phyloP scores from a whole-genome alignment of 2,888 invertebrate species.

The Ophion obscuratus region DNA sequence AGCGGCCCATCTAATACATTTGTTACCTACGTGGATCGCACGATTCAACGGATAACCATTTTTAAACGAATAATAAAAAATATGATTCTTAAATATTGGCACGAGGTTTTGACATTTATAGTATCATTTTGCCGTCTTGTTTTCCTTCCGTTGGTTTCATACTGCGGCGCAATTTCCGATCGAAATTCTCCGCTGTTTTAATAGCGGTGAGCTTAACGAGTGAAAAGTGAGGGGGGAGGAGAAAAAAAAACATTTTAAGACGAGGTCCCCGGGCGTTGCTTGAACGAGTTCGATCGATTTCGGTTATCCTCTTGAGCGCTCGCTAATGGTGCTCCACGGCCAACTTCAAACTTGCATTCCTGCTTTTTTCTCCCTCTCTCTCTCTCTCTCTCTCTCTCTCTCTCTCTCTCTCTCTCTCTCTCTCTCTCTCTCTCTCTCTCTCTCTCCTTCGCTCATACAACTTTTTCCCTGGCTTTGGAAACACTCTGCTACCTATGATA shows the following conservation, averaged over 20 bases:
- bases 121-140: too few species aligned
- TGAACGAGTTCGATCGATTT: constrained; percentile 52
- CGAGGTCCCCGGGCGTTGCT: constrained; percentile 26
- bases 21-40: too few species aligned
- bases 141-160: background rate
- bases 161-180: background rate
- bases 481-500: constrained; percentile 21
- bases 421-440: background rate
- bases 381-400: constrained; percentile 2
- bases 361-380: constrained; percentile 6
- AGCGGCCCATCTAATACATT: too few species aligned
- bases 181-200: background rate
- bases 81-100: background rate
- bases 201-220: constrained; percentile 34
- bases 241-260: constrained; percentile 31
- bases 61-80: too few species aligned
- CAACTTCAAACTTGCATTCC: constrained; percentile 45
- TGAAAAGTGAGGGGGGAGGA: constrained; percentile 19
- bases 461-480: constrained; percentile 21
- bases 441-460: constrained; percentile 8
- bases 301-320: constrained; percentile 28
- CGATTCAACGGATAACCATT: too few species aligned
- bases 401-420: constrained; percentile 14
- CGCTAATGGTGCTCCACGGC: constrained; percentile 51
- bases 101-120: background rate